Evolutionary conservation across 2,888 invertebrate species (phyloP), one percentile per base, ranked within the genome.

Genomic region (Pachliopta kotzebuea): DNA sequence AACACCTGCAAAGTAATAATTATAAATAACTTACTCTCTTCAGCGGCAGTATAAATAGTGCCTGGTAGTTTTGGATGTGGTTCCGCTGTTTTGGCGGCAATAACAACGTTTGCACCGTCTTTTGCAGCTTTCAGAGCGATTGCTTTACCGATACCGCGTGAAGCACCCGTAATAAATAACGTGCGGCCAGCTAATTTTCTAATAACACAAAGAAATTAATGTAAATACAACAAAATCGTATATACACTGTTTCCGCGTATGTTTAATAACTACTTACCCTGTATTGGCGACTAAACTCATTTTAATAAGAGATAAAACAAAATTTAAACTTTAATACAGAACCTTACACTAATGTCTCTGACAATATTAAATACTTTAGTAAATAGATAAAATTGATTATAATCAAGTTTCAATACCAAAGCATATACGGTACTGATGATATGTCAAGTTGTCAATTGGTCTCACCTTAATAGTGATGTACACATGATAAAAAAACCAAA

Each of bases 121-220:
- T 93, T 94, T 0, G 98, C 98, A 2, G 96, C 96, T 89, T 98
- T 98, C 65, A 98, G 81, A 6, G 98, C 99, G 73, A 99, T 98
- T 20, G 96, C 96, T 87, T 98, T 97, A 0, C 99, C 99, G 77
- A 99, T 99, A 31, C 99, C 99, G 74, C 99, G 93, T 62, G 98
- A 98, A 20, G 98, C 99, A 55, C 99, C 99, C 31, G 98, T 98
- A 71, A 99, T 97, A 78, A 99, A 98, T 63, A 98, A 88, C 2
- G 99, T 99, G 71, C 95, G 95, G 2, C 98, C 98, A 70, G 97
- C 97, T 69, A 94, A 82, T 84, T 93, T 92, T 74, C 92, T 92
- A 81, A 69, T 75, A 67, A 70, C 63, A 56, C 20, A 56, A 52
- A 31, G n/a, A n/a, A n/a, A n/a, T n/a, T 65, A 69, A 50, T 20